phyloP scores from a whole-genome alignment of 2,113 vertebrate species.

The Chamaea fasciata region DNA sequence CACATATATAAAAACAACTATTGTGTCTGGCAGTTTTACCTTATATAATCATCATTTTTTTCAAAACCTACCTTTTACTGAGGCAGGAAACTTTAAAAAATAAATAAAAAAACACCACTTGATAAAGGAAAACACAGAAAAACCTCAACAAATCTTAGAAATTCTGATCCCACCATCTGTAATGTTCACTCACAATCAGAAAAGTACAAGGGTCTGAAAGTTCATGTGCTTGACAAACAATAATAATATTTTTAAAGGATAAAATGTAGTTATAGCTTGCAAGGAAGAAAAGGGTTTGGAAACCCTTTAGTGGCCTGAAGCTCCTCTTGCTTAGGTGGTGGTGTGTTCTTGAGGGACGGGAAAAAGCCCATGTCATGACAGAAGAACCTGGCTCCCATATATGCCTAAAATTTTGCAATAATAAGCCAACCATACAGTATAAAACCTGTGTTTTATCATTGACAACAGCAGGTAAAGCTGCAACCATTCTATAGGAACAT shows the following conservation, averaged over 20 bases:
- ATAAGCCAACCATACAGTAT: not conserved
- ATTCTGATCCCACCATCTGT: not conserved
- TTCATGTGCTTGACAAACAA: not conserved
- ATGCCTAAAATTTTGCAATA: not conserved
- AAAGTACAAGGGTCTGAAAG: not conserved
- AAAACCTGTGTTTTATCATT: not conserved
- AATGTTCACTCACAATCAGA: not conserved
- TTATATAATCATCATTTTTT: not conserved
- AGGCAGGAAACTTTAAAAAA: not conserved
- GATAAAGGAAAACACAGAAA: not conserved
- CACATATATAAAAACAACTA: not conserved
- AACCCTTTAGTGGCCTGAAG: not conserved
- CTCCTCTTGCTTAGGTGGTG: not conserved
- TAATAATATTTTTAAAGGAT: not conserved
- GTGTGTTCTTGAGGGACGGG: not conserved
- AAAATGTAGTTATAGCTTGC: not conserved
- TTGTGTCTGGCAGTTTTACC: not conserved
- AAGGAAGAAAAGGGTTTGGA: not conserved
- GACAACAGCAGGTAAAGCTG: not conserved
- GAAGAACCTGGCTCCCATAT: not conserved
- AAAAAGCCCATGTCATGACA: not conserved
- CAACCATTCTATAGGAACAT: not conserved
- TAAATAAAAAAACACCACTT: not conserved
- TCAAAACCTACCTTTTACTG: not conserved
- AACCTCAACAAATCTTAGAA: not conserved